Conservation (phyloP, 1,140 invertebrate genomes). For the Magallana gigas region DNA sequence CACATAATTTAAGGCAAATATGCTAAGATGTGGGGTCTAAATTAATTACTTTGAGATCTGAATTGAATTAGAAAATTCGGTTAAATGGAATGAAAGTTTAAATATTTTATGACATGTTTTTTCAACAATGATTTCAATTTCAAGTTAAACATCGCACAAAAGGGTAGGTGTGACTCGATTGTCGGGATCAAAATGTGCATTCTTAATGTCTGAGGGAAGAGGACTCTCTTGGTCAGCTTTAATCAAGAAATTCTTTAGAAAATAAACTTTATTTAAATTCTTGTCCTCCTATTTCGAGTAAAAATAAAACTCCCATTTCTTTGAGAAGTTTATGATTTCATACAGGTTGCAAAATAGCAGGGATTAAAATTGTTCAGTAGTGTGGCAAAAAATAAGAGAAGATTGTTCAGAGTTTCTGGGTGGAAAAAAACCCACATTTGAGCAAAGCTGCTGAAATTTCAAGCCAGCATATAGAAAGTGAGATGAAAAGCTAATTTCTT, state of each 20-base stretch:
- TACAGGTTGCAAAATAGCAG: neutral
- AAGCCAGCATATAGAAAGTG: neutral
- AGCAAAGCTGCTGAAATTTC: neutral
- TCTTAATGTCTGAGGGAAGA: slow-evolving; percentile 19
- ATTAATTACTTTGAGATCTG: neutral
- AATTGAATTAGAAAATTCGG: neutral
- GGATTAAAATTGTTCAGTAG: neutral
- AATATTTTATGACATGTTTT: slow-evolving; percentile 28
- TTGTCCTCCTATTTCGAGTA: neutral
- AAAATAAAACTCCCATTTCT: slow-evolving; percentile 28
- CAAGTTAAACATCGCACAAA: slow-evolving; percentile 14
- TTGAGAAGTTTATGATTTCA: neutral
- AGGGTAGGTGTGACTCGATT: neutral
- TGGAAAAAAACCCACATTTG: neutral
- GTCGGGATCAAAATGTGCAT: slow-evolving; percentile 3
- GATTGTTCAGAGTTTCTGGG: neutral
- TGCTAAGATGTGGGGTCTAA: neutral
- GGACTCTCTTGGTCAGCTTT: slow-evolving; percentile 3
- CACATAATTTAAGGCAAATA: neutral
- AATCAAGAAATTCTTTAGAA: slow-evolving; percentile 20
- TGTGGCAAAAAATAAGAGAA: neutral
- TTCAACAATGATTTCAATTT: slow-evolving; percentile 23
- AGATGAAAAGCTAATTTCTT: slow-evolving; percentile 8
- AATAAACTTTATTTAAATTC: slow-evolving; percentile 15
- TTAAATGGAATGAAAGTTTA: slow-evolving; percentile 22